These are phyloP conservation scores for Scyliorhinus canicula DNA, from an alignment of 2,797 vertebrate genomes.

Conservation along the genomic window DNA sequence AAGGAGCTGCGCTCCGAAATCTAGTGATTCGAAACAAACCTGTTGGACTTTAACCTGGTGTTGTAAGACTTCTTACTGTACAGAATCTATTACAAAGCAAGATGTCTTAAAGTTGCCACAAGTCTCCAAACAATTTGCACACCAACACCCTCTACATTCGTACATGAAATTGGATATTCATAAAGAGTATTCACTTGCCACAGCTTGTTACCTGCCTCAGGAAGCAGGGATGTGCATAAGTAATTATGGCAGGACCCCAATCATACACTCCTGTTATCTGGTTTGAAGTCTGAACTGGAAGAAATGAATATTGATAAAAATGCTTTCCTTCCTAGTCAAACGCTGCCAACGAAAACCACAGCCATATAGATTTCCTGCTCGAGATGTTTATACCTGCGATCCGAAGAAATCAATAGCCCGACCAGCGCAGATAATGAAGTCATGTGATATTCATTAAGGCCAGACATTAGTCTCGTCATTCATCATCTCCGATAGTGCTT, in stretches of 20 bases:
- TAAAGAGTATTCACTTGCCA: background rate
- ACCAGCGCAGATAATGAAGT: background rate
- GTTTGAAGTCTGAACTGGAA: background rate
- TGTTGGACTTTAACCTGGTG: too few species aligned
- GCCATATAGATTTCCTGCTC: background rate
- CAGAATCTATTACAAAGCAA: background rate
- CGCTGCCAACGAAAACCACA: background rate
- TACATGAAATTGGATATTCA: background rate
- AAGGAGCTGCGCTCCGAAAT: too few species aligned
- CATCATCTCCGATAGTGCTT: background rate
- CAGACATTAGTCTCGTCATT: background rate
- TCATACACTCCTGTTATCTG: background rate
- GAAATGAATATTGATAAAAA: background rate
- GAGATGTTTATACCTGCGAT: background rate
- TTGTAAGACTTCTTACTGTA: too few species aligned
- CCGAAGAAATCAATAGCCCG: background rate
- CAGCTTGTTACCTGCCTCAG: background rate
- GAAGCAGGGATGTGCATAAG: background rate
- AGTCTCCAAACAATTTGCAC: background rate
- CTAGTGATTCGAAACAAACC: too few species aligned
- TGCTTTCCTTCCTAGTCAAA: background rate
- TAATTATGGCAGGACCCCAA: background rate
- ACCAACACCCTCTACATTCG: background rate
- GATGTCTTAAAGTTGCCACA: background rate
- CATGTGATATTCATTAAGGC: background rate